Base-by-base conservation (phyloP, 2,888 invertebrate genomes). In the Phlogophora meticulosa region DNA sequence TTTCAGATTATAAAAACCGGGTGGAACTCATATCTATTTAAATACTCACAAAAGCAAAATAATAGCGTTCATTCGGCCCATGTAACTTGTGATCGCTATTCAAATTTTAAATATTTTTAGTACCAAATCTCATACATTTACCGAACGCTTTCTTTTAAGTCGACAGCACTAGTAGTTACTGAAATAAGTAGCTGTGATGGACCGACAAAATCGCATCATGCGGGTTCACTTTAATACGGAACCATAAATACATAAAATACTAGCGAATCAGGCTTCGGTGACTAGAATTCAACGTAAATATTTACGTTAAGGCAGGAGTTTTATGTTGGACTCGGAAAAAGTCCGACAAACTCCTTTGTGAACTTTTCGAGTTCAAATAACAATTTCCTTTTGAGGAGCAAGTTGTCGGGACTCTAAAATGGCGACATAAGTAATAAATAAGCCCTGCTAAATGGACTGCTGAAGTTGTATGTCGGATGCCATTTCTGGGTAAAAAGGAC, bases 281-380 rank as follows among this genome's bases (percentile, higher is more conserved):
- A 46, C 34, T 45, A 20, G 15, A 53, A 7, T 52, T 64, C 22
- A 9, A 42, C 1, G 45, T 70, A 58, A 78, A 76, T 36, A 70
- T 74, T 78, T 74, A 59, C 61, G 28, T 58, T 11, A 61, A 64
- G 15, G 59, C 38, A 46, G 17, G 9, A 64, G 46, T 77, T 72
- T 22, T 34, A 46, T 38, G 24, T 62, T 38, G 17, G 24, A 42
- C 40, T 60, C 36, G 24, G 11, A 53, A 49, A 57, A 73, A 58
- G 38, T 61, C 36, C 20, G 17, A 45, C 34, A 17, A 48, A 28
- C 36, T 42, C 24, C 53, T 51, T 72, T 76, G 76, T 57, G n/a
- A 65, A 72, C 15, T 57, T 57, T 4, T 58, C 11, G 40, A 73
- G 53, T 73, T 49, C 52, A 43, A 65, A 56, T 64, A 24, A 52